Conservation (phyloP, 1,140 invertebrate species). For the Popillia japonica region DNA sequence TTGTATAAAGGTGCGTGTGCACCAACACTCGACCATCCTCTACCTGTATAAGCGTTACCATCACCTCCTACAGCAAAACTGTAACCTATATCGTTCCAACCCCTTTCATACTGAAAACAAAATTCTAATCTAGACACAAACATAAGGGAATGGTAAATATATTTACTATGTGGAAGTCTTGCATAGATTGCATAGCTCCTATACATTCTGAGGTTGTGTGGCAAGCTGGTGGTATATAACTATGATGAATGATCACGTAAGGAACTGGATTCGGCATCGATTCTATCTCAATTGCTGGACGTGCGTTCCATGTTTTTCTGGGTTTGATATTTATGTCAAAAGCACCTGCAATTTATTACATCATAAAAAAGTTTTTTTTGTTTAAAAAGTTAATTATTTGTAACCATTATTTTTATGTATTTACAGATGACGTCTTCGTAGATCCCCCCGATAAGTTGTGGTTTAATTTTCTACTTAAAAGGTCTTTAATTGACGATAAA, state of each 20-base stretch:
- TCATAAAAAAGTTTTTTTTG: no score
- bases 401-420: no score
- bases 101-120: slow-evolving; percentile 59
- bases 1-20: slow-evolving; percentile 78
- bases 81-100: slow-evolving; percentile 79
- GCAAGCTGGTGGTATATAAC: slow-evolving; percentile 70
- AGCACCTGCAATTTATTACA: slow-evolving; percentile 24
- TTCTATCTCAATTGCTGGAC: slow-evolving; percentile 61
- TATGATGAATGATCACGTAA: slow-evolving; percentile 82
- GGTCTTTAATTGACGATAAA: no score
- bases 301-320: slow-evolving; percentile 71
- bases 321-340: slow-evolving; percentile 61
- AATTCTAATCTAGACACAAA: neutral
- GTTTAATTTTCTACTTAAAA: no score
- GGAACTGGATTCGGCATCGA: slow-evolving; percentile 69
- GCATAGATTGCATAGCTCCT: slow-evolving; percentile 66
- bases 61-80: slow-evolving; percentile 82
- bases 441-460: no score
- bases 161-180: slow-evolving; percentile 67
- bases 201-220: slow-evolving; percentile 62
- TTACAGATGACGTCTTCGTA: no score
- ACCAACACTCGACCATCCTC: slow-evolving; percentile 76
- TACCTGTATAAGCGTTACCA: slow-evolving; percentile 76
- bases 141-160: no score
- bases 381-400: no score